Conservation (phyloP, 2,113 vertebrate species). For the Callospermophilus lateralis region DNA sequence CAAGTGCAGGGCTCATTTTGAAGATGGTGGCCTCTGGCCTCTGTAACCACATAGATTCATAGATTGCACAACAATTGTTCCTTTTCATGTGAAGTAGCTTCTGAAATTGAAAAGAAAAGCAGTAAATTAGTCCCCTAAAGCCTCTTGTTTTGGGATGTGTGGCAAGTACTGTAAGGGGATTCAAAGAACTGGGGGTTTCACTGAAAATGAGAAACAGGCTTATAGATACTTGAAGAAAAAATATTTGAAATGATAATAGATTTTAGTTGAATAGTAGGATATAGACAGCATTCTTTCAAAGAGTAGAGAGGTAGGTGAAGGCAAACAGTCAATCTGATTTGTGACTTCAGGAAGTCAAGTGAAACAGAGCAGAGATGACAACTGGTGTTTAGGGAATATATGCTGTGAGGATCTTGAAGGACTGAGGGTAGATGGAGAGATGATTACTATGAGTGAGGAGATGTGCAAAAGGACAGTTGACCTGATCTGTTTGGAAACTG, state of each 20-base stretch:
- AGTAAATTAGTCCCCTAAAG: background rate
- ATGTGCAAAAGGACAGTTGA: fast-evolving
- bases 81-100: fast-evolving
- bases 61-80: fast-evolving
- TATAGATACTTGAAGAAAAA: background rate
- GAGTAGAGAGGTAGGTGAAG: background rate
- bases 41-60: fast-evolving
- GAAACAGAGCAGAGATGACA: background rate
- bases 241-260: background rate
- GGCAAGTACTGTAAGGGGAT: background rate
- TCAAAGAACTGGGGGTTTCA: background rate
- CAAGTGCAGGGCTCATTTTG: background rate
- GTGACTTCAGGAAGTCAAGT: background rate
- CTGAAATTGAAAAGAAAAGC: background rate
- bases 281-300: background rate
- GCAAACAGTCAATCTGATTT: background rate
- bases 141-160: background rate
- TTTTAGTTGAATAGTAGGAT: background rate
- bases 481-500: background rate
- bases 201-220: background rate
- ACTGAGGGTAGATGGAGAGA: fast-evolving
- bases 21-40: fast-evolving
- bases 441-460: background rate
- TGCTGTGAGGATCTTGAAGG: background rate
- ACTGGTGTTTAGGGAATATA: background rate